Conservation (phyloP, 2,113 vertebrate genomes). For the Calidris pygmaea region DNA sequence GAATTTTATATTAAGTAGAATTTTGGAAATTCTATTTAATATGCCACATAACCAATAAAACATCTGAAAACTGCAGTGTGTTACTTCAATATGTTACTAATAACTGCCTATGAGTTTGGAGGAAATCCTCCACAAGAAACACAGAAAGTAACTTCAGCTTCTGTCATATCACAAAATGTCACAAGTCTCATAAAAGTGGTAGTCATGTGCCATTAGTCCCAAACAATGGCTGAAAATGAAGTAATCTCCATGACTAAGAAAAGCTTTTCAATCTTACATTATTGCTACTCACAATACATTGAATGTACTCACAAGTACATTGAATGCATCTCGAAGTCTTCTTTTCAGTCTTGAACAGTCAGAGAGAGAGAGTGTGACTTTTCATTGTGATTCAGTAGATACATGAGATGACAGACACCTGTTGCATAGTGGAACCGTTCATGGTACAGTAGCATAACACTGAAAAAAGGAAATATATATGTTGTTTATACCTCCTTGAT, state of each 20-base stretch:
- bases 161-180: neutral
- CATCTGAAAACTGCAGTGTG: neutral
- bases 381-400: neutral
- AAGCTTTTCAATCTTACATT: neutral
- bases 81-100: neutral
- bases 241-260: constrained; percentile 5
- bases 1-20: neutral
- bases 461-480: neutral
- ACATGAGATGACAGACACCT: neutral
- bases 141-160: neutral
- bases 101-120: neutral
- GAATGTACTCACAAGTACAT: too few relatives aligned
- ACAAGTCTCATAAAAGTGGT: neutral
- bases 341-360: neutral
- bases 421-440: neutral
- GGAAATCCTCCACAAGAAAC: neutral
- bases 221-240: constrained; percentile 23
- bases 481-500: neutral
- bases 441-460: neutral
- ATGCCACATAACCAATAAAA: neutral
- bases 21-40: neutral
- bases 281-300: neutral
- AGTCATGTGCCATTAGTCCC: neutral
- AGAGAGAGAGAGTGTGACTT: neutral
- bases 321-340: neutral